A percentile compares a stretch with the other conserved stretches of the same genome.
These are phyloP conservation scores for Caradrina clavipalpis DNA, from an alignment of 2,888 invertebrate species.

Conservation along the genomic window DNA sequence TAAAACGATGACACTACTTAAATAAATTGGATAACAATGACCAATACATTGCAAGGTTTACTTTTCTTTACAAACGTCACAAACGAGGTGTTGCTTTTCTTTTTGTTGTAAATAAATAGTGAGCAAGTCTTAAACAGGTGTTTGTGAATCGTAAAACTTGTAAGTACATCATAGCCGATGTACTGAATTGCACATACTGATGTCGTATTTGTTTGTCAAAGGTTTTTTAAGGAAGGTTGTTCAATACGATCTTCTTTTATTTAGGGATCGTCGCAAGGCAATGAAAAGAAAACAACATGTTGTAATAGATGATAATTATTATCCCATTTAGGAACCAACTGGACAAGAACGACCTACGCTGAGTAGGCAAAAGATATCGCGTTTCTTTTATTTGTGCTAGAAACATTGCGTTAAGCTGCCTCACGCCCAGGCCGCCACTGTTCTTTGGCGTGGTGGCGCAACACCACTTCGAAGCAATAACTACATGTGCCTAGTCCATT, in stretches of 20 bases:
- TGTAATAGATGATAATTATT: background rate
- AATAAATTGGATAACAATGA: conserved; percentile 26
- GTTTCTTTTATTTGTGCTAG: conserved; percentile 45
- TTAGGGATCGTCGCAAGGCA: background rate
- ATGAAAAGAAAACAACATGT: background rate
- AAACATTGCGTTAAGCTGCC: conserved; percentile 53
- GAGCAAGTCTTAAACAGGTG: conserved; percentile 10
- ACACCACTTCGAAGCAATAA: conserved; percentile 63
- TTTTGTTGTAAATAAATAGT: conserved; percentile 12
- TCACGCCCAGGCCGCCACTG: conserved; percentile 39
- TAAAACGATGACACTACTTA: background rate
- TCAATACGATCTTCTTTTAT: background rate
- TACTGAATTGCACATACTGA: background rate
- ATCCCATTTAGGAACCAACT: background rate
- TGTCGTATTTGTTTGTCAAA: background rate
- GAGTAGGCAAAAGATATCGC: conserved; percentile 17
- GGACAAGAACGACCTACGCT: conserved; percentile 6
- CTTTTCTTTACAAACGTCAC: conserved; percentile 15
- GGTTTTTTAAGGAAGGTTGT: background rate
- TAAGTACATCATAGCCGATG: background rate
- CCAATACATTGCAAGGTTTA: conserved; percentile 3
- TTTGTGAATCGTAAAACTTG: conserved; percentile 10
- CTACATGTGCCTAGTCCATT: conserved; percentile 63
- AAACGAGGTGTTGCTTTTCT: conserved; percentile 19
- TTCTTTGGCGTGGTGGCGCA: conserved; percentile 57